Evolutionary conservation across 1,140 invertebrate species (phyloP), one percentile per base, ranked within the genome.

Genomic region (Drosophila tropicalis): DNA sequence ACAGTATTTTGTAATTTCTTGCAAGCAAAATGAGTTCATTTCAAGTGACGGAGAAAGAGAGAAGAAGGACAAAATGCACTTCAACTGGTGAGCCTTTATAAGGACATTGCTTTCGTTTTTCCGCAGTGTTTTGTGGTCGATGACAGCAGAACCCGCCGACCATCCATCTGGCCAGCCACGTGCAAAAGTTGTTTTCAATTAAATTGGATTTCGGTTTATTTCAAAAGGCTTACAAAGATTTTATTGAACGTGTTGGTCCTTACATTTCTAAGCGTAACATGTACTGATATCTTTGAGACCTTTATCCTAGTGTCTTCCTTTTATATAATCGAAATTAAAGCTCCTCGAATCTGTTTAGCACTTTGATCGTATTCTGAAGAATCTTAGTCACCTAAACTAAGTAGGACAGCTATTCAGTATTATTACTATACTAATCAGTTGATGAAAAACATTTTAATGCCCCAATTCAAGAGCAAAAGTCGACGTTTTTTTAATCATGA

Each of bases 1-100:
- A 87, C 80, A 89, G 73, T 89, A 89, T 87, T 87, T 75, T 71
- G 76, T 80, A 87, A 87, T 87, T 80, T 87, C 77, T 51, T 51
- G 57, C 67, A 54, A 71, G 54, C 58, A 56, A 72, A 87, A 83
- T 79, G 79, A 87, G 72, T 86, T 87, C 68, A 64, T 71, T 87
- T 62, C 22, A 1, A 76, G 54, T 44, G 25, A 19, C 19, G 39
- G 10, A 15, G 9, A 32, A 44, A 12, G 19, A 9, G 41, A 60
- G 44, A 29, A 9, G 9, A 29, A 9, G 19, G 3, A 15, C 39
- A 36, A 17, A 41, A 19, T 56, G 36, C 32, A 40, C 22, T 65
- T 61, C 44, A 51, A 51, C 44, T 51, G 17, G 17, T 22, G 44
- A 51, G 17, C 44, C 44, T 47, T 15, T 17, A 47, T 12, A 19